phyloP scores from a whole-genome alignment of 2,888 invertebrate genomes.

The Nymphalis c-album region DNA sequence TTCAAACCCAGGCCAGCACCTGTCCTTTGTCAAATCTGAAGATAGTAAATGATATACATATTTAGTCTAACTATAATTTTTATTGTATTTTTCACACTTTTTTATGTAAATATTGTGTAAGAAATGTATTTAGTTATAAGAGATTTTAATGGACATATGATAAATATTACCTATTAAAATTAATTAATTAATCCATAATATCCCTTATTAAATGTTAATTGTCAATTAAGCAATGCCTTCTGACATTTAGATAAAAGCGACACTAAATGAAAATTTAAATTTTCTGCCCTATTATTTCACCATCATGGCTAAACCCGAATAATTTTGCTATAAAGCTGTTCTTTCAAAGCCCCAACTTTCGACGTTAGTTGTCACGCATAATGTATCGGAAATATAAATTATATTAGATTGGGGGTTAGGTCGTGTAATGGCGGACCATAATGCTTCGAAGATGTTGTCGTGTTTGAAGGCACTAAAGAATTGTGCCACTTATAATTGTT shows the following conservation, averaged over 20 bases:
- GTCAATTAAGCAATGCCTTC: not conserved
- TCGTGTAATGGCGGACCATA: constrained; percentile 51
- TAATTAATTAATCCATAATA: not conserved
- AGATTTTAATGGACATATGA: too few species aligned
- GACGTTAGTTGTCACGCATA: constrained; percentile 55
- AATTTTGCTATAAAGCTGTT: constrained; percentile 14
- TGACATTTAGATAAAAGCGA: constrained; percentile 1
- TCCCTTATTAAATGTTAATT: not conserved
- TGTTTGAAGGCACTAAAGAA: constrained; percentile 67
- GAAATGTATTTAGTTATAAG: too few species aligned
- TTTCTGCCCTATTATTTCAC: constrained; percentile 5
- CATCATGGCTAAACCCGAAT: not conserved
- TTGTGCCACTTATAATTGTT: constrained; percentile 63
- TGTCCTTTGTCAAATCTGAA: too few species aligned
- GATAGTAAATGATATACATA: too few species aligned
- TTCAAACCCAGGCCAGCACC: too few species aligned
- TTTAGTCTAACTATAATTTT: too few species aligned
- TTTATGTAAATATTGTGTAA: too few species aligned
- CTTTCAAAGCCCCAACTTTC: constrained; percentile 34
- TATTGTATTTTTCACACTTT: too few species aligned
- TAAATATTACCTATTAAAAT: too few species aligned
- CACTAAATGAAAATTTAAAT: constrained; percentile 7
- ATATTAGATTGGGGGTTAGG: constrained; percentile 64
- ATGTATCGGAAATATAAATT: constrained; percentile 71
- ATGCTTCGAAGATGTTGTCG: constrained; percentile 53